Evolutionary conservation across 2,888 invertebrate genomes (phyloP), one percentile per base, ranked within the genome.

Genomic region (Crossocerus cetratus): DNA sequence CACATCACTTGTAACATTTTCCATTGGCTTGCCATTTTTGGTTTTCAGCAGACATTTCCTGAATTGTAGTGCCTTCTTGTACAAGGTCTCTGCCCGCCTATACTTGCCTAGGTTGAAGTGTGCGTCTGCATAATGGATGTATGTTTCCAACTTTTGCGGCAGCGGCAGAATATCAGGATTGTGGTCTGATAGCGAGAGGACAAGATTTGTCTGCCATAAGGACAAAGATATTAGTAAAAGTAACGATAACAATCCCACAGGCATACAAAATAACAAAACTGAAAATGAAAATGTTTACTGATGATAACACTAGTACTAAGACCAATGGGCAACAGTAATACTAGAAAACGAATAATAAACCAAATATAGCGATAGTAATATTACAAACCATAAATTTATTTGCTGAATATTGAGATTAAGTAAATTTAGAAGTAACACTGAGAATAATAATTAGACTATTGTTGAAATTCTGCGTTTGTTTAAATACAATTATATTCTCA

Each of bases 51-150:
- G 89, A 71, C 93, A 92, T 87, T 94, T 94, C 80, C 93, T 92
- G 83, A 94, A 91, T 79, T 93, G 93, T 20, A 96, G 86, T 0
- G 94, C 94, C 75, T 93, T 93, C 68, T 92, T 92, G 83, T 93
- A 95, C 23, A 93, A 91, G 60, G 92, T 92, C 87, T 95, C 94
- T 0, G 96, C 95, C 84, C 93, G 92, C 8, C 93, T 91, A 88
- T 93, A 95, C 72, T 95, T 94, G 49, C 93, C 92, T 44, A 93
- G 90, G 61, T 94, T 91, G 86, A 92, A 95, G 58, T 94, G 91
- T 0, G 96, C 93, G 88, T 95, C 94, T 2, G 94, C 96, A 86
- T 94, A 93, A 84, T 93, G 94, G 2, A 94, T 92, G 63, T 93
- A 91, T 22, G 94, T 92, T 84, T 95, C 94, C 85, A 95, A 94